These are phyloP conservation scores for Aphelenchoides avenae DNA, from an alignment of 1,140 invertebrate species.

Conservation along the genomic window DNA sequence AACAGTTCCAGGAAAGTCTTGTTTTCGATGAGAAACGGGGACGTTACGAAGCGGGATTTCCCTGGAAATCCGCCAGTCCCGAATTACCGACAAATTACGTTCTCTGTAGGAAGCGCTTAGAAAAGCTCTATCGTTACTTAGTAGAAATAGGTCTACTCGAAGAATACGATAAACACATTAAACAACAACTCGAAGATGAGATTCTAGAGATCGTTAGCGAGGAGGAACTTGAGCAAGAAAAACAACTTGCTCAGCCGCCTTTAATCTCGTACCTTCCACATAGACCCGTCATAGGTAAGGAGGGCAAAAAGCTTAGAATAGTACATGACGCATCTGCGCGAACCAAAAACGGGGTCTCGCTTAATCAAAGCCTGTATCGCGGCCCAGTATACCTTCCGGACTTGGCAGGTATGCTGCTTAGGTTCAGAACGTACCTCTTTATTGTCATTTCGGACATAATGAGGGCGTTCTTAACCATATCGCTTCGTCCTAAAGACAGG, in stretches of 20 bases:
- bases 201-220: slow-evolving; percentile 2
- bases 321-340: slow-evolving; percentile 59
- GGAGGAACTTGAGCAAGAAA: background rate
- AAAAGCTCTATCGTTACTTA: background rate
- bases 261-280: slow-evolving; percentile 61
- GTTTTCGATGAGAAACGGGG: background rate
- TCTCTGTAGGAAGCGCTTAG: background rate
- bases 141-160: background rate
- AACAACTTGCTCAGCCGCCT: no score
- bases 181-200: slow-evolving; percentile 2
- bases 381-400: slow-evolving; percentile 16
- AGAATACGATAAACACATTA: background rate
- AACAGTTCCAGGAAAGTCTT: background rate
- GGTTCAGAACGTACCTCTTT: background rate
- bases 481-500: slow-evolving; percentile 1
- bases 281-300: slow-evolving; percentile 61
- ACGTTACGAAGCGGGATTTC: background rate
- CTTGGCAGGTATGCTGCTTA: slow-evolving; percentile 2
- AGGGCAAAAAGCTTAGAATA: slow-evolving; percentile 47
- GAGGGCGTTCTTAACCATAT: slow-evolving; percentile 7
- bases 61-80: background rate
- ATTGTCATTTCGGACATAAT: slow-evolving; percentile 7
- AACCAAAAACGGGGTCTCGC: slow-evolving; percentile 19
- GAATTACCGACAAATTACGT: slow-evolving; percentile 1
- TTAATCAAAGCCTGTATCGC: slow-evolving; percentile 23